Conservation (phyloP, 2,888 invertebrate genomes). For the Lepas anatifera region DNA sequence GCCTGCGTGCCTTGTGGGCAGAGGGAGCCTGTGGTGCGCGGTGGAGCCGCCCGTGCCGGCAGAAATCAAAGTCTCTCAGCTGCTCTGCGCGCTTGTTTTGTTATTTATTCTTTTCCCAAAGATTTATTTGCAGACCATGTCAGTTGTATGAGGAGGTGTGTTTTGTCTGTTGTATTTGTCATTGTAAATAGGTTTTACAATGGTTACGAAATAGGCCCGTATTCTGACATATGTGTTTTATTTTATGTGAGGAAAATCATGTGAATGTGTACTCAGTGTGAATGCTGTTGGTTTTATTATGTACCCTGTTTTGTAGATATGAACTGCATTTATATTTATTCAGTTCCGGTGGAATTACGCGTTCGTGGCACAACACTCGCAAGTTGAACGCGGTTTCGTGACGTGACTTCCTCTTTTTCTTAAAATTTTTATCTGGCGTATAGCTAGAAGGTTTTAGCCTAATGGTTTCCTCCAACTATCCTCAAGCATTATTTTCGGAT, state of each 20-base stretch:
- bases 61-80: neutral
- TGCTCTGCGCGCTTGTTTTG: neutral
- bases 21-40: too few relatives aligned
- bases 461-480: too few relatives aligned
- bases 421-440: too few relatives aligned
- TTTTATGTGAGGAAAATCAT: neutral
- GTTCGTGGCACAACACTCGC: neutral
- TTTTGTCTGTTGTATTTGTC: neutral
- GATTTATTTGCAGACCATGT: neutral
- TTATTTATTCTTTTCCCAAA: constrained; percentile 6
- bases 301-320: neutral
- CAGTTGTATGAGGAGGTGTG: neutral
- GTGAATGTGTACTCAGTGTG: neutral
- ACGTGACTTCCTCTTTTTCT: too few relatives aligned
- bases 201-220: neutral
- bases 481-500: too few relatives aligned
- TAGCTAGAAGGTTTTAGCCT: too few relatives aligned
- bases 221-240: neutral
- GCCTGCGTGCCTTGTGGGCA: neutral
- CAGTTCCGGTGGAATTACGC: neutral
- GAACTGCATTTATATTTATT: neutral
- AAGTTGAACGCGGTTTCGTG: too few relatives aligned
- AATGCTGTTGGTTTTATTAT: neutral
- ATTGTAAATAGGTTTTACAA: neutral
- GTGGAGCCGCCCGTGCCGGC: too few relatives aligned